Evolutionary conservation across 2,113 vertebrate genomes (phyloP), one percentile per base, ranked within the genome.

Genomic region (Periophthalmus modestus): DNA sequence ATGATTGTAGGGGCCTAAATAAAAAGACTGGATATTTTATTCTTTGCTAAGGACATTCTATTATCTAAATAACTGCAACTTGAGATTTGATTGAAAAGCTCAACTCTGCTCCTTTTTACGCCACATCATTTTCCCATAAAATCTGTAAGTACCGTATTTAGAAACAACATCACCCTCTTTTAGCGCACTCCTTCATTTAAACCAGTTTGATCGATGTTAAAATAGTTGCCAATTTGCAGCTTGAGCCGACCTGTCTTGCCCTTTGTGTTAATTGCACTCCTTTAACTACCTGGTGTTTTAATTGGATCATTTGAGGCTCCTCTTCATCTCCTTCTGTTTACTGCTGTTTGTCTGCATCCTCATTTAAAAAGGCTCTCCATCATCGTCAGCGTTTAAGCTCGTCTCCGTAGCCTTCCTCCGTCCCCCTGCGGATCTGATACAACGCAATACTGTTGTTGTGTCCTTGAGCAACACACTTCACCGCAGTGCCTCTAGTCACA

Each of bases 291-390:
- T 36, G 59, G 28, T 36, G 15, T 63, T 63, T 63, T 63, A 63
- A 63, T 63, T 63, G 61, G 28, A 63, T 63, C 33, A 63, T 63
- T 63, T 36, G 15, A 59, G 24, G 14, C 33, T 36, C 61, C 34
- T 63, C 24, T 61, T 24, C 23, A 61, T 61, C 24, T 24, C 58
- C 23, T 13, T 4, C 28, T 36, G 33, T 36, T 63, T 62, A 69
- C 48, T 73, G 61, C 50, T 69, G 57, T 34, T 48, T 69, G 71
- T 63, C 69, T 66, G 43, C 15, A 73, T 66, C 57, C n/a, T 65
- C 65, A 69, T 74, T 79, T 57, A 74, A 71, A 66, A 74, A n/a
- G n/a, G 69, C 81, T 19, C 63, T 83, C 68, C 28, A 15, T 75
- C 71, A 52, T 10, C 10, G 3, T 76, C 74, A 12, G 14, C 5